These are phyloP conservation scores for Gryon sp. DNA, from an alignment of 1,140 invertebrate genomes.

Conservation along the genomic window DNA sequence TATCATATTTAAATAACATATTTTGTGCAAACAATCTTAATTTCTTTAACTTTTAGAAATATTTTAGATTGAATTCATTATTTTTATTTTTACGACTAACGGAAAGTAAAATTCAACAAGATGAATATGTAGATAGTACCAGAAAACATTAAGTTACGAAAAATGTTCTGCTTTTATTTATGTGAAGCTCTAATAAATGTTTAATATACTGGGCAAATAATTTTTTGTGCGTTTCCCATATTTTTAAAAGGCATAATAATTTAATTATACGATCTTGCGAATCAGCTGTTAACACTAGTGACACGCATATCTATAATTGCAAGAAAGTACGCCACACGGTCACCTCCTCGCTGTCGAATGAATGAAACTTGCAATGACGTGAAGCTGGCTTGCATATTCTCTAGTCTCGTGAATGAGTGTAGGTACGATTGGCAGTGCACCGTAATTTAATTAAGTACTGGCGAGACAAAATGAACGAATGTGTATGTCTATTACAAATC, in stretches of 20 bases:
- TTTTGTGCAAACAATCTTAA: too few species aligned
- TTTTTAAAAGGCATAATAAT: neutral
- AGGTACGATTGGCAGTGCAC: slow-evolving; percentile 73
- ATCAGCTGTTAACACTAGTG: slow-evolving; percentile 57
- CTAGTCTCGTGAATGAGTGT: slow-evolving; percentile 72
- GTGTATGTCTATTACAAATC: slow-evolving; percentile 53
- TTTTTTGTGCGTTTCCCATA: neutral
- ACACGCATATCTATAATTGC: slow-evolving; percentile 61
- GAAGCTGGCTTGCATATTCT: slow-evolving; percentile 50
- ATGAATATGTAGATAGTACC: too few species aligned
- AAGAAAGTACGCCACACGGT: slow-evolving; percentile 59
- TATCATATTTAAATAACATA: too few species aligned
- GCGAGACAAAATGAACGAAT: slow-evolving; percentile 64
- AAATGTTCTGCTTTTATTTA: too few species aligned
- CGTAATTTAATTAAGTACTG: slow-evolving; percentile 75
- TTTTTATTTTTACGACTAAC: too few species aligned
- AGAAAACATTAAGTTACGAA: too few species aligned
- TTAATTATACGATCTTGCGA: slow-evolving; percentile 41
- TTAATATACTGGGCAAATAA: too few species aligned
- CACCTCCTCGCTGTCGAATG: slow-evolving; percentile 67
- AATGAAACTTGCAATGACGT: slow-evolving; percentile 69
- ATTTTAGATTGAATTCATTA: too few species aligned
- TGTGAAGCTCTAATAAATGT: too few species aligned
- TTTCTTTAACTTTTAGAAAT: too few species aligned
- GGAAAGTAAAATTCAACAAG: too few species aligned